Evolutionary conservation across 2,888 invertebrate species (phyloP), one percentile per base, ranked within the genome.

Genomic region (Melinaea menophilus): DNA sequence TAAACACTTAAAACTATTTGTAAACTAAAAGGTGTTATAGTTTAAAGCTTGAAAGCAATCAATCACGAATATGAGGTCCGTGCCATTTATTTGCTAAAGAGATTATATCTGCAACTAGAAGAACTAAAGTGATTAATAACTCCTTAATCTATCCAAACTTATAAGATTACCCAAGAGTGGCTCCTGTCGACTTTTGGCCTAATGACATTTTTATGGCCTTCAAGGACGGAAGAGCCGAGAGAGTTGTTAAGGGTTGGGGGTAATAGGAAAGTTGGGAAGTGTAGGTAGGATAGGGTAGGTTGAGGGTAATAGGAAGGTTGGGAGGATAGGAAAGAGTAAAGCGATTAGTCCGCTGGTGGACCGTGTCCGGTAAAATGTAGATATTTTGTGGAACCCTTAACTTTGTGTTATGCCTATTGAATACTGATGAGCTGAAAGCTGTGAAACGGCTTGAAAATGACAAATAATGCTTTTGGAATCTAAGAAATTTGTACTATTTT

Each of bases 81-180:
- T 51, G 31, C 11, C 51, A 31, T 31, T 51, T 51, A 51, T 31
- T 51, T 51, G 7, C n/a, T 51, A 7, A 22, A 22, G 31, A 31
- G 22, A 51, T 51, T 22, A 31, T 31, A 51, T 31, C 22, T 31
- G 31, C 9, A 31, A 60, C 4, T 55, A 54, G 56, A 63, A 60
- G 37, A 66, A 61, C 57, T 66, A 64, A 62, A 64, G 55, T 56
- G 62, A 67, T 67, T 67, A 67, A 65, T 59, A 67, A 61, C 60
- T 65, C 58, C 60, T 61, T 63, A 65, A 67, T 67, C 67, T 62
- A 46, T 62, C 58, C 51, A 58, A 63, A 63, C 56, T 63, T 61
- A 56, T 59, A 55, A 57, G 59, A 61, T 46, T 61, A 59, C 47
- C 22, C 22, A 35, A 47, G 35, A 45, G 56, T 31, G 62, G 31